Evolutionary conservation across 1,140 invertebrate genomes (phyloP).

Genomic region (Portunus trituberculatus): DNA sequence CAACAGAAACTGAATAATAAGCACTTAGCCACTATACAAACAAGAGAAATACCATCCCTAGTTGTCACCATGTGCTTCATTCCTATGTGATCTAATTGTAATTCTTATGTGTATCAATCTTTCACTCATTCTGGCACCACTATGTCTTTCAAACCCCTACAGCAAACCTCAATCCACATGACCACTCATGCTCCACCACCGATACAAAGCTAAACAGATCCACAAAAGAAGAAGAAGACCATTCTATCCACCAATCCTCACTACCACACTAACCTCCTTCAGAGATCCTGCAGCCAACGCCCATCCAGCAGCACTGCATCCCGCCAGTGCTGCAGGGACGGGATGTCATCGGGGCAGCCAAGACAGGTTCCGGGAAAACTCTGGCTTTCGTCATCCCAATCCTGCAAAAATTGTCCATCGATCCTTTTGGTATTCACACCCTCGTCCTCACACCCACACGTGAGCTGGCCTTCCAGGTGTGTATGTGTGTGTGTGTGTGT

Average conservation of each 20-base stretch:
- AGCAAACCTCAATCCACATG: too few relatives aligned
- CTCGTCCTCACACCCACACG: slow-evolving; percentile 97
- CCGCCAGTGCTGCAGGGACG: slow-evolving; percentile 89
- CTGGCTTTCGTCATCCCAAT: slow-evolving; percentile 98
- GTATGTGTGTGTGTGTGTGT: not conserved
- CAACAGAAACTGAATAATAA: not conserved
- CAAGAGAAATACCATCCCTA: not conserved
- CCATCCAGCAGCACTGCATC: slow-evolving; percentile 92
- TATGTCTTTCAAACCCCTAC: too few relatives aligned
- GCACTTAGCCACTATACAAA: not conserved
- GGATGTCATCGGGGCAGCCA: slow-evolving; percentile 96
- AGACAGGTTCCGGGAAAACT: slow-evolving; percentile 99
- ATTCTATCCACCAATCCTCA: too few relatives aligned
- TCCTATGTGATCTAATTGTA: too few relatives aligned
- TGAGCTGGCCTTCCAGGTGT: slow-evolving; percentile 89
- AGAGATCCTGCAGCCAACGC: slow-evolving; percentile 91
- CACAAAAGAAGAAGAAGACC: too few relatives aligned
- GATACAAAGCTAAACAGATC: too few relatives aligned
- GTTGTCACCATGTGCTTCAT: too few relatives aligned
- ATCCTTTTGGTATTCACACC: slow-evolving; percentile 97
- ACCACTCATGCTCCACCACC: too few relatives aligned
- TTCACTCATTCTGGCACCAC: too few relatives aligned
- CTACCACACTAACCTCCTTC: not conserved
- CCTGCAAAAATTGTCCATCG: slow-evolving; percentile 93
- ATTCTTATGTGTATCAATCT: too few relatives aligned